Evolutionary conservation across 2,797 vertebrate genomes (phyloP).

Genomic region (Chromis chromis): DNA sequence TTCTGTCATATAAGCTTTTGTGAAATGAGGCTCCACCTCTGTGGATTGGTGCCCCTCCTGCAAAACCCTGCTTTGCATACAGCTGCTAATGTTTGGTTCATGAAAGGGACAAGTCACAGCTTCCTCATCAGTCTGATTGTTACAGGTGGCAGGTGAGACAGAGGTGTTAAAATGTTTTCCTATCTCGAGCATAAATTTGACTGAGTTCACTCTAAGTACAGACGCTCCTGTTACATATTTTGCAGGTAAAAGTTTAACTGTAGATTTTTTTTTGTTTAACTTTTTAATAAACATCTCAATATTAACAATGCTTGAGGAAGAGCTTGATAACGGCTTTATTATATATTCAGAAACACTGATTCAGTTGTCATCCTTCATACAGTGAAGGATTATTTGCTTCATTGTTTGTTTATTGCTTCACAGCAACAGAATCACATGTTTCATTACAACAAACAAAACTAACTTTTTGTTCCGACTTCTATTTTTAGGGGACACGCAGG

Average conservation of each 20-base stretch:
- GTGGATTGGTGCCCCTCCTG: slow-evolving; percentile 7
- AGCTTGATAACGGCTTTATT: slow-evolving; percentile 12
- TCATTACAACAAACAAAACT: slow-evolving; percentile 14
- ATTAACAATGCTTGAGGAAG: not conserved
- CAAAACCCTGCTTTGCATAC: slow-evolving; percentile 64
- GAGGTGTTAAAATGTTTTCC: not conserved
- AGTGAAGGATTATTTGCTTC: slow-evolving; percentile 5
- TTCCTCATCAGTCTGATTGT: slow-evolving; percentile 6
- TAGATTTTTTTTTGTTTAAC: not conserved
- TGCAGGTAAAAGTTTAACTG: not conserved
- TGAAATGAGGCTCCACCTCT: slow-evolving; percentile 25
- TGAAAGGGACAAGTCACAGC: slow-evolving; percentile 36
- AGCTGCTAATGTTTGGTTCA: slow-evolving; percentile 49
- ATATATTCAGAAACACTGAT: slow-evolving; percentile 26
- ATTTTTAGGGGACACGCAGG: slow-evolving; percentile 42
- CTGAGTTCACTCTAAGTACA: slow-evolving; percentile 14
- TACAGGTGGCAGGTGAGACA: slow-evolving; percentile 48
- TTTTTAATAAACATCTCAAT: not conserved
- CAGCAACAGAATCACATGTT: slow-evolving; percentile 20
- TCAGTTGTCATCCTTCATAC: not conserved
- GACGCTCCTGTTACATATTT: not conserved
- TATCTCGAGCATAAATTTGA: not conserved
- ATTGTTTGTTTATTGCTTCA: slow-evolving; percentile 2
- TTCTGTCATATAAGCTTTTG: slow-evolving; percentile 30
- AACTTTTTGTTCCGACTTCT: slow-evolving; percentile 24